Evolutionary conservation across 2,797 vertebrate species (phyloP).

Genomic region (Hafferia zeledoni): DNA sequence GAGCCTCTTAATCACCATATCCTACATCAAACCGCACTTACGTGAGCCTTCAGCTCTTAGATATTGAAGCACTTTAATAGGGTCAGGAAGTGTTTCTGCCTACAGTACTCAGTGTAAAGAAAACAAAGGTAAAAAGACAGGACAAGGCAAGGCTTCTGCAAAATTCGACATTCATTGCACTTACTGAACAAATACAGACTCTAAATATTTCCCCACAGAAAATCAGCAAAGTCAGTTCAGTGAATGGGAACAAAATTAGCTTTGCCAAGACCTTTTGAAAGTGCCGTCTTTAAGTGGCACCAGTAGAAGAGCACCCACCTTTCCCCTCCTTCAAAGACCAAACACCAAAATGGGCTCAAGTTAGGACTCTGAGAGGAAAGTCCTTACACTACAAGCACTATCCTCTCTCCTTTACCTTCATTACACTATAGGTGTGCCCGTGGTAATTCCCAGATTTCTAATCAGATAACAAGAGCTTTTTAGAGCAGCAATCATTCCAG

Average conservation of each 20-base stretch:
- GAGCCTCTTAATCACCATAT: neutral
- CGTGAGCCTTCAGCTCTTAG: neutral
- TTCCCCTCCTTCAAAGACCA: neutral
- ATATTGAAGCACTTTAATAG: neutral
- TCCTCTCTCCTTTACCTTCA: neutral
- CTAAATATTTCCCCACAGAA: neutral
- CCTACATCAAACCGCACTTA: fast-evolving
- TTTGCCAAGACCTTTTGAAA: neutral
- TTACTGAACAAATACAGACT: neutral
- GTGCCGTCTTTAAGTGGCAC: neutral
- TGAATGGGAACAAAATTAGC: neutral
- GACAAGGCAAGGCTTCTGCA: neutral
- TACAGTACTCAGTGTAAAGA: neutral
- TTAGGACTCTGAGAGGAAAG: neutral
- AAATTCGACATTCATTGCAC: neutral
- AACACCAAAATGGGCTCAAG: neutral
- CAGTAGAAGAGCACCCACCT: neutral
- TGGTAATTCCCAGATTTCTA: neutral
- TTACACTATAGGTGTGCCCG: neutral
- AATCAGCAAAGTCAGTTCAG: neutral
- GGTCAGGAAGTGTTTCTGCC: neutral
- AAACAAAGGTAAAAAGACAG: neutral
- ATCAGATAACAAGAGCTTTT: fast-evolving
- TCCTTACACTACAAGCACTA: neutral
- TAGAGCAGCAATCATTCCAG: neutral